phyloP scores from a whole-genome alignment of 2,888 invertebrate genomes.

The Epistrophe eligans region DNA sequence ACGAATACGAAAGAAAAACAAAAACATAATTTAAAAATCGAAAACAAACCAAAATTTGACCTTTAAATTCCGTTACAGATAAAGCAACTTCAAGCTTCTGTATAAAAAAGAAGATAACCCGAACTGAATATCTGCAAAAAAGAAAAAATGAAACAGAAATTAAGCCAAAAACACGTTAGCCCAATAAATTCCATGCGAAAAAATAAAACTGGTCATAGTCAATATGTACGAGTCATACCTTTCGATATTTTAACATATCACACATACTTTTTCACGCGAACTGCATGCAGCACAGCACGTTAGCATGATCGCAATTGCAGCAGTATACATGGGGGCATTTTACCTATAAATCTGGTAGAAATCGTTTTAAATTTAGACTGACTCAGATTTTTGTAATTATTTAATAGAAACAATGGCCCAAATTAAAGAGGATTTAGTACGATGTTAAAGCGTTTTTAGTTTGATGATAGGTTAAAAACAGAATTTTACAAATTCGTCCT shows the following conservation, averaged over 20 bases:
- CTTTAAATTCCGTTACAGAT: slow-evolving; percentile 75
- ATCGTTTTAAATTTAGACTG: too few species aligned
- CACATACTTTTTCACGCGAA: not conserved
- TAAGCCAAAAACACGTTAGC: slow-evolving; percentile 45
- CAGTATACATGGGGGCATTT: not conserved
- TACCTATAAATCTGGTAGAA: not conserved
- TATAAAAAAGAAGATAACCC: slow-evolving; percentile 23
- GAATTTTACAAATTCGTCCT: too few species aligned
- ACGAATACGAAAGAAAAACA: not conserved
- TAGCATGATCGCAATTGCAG: not conserved
- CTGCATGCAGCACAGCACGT: not conserved
- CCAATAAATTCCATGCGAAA: slow-evolving; percentile 68
- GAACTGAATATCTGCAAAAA: not conserved
- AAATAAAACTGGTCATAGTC: slow-evolving; percentile 36
- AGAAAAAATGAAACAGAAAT: slow-evolving; percentile 6
- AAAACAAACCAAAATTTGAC: slow-evolving; percentile 65
- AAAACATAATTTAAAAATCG: slow-evolving; percentile 1
- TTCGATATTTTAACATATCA: not conserved
- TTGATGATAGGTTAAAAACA: too few species aligned
- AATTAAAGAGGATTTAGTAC: too few species aligned
- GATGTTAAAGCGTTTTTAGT: too few species aligned
- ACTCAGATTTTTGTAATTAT: not conserved
- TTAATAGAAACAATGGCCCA: too few species aligned
- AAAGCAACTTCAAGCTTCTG: slow-evolving; percentile 42
- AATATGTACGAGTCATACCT: not conserved